Evolutionary conservation across 2,888 invertebrate species (phyloP), one percentile per base, ranked within the genome.

Genomic region (Scrobipalpa costella): DNA sequence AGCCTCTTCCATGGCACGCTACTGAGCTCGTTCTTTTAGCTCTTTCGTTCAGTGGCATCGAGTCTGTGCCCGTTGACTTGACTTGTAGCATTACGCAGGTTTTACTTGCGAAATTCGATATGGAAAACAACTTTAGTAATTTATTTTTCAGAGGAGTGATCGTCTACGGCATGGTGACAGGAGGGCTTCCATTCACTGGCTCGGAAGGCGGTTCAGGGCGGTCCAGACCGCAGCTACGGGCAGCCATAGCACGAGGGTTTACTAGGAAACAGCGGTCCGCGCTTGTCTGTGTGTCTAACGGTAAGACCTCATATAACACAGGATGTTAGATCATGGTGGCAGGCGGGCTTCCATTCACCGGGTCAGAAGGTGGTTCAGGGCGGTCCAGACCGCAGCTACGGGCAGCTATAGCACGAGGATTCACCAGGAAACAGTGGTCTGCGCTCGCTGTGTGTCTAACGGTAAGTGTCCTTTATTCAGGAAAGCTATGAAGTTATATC

Each of bases 101-200:
- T n/a, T n/a, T n/a, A n/a, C n/a, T n/a, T n/a, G n/a, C n/a, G n/a
- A n/a, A n/a, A n/a, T 34, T 34, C 5, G 34, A 34, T 7, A 34
- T 34, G 34, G 34, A 34, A 34, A 34, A 34, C 34, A 34, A 27
- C 27, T 38, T 38, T 38, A 38, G 38, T 6, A 0, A 11, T 17
- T 49, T 0, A 1, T 17, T 49, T 21, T 52, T 15, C 86, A 95
- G 95, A 69, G 95, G 95, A 40, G 94, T 95, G 71, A 94, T 95
- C 66, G 91, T 95, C 67, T 96, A 95, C 86, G 95, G 94, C 58
- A 95, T 95, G 95, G 93, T 94, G 74, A 92, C 95, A 19, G 95
- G 95, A 8, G 93, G 93, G 64, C 87, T 96, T 71, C 95, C 95
- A 58, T 96, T 96, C 84, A 83, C 93, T 64, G 87, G 73, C 67